Evolutionary conservation across 2,888 invertebrate species (phyloP).

Genomic region (Ptychoptera albimana): DNA sequence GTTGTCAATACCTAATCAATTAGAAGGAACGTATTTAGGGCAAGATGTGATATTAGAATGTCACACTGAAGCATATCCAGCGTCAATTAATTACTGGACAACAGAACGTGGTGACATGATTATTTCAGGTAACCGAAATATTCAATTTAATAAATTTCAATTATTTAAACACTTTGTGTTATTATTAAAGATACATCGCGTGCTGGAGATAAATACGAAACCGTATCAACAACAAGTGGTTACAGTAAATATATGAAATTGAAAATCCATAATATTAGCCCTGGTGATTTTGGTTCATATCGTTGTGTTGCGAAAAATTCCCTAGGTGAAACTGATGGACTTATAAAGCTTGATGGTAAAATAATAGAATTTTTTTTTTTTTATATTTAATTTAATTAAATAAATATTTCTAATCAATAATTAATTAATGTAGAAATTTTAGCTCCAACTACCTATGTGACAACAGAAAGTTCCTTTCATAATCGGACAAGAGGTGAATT

Average conservation of each 20-base stretch:
- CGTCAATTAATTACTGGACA: conserved; percentile 80
- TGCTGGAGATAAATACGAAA: conserved; percentile 67
- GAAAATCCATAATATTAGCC: conserved; percentile 56
- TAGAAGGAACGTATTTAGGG: conserved; percentile 67
- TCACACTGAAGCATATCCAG: conserved; percentile 71
- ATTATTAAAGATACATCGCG: conserved; percentile 34
- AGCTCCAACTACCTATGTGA: no score
- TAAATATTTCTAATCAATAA: no score
- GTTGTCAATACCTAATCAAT: conserved; percentile 73
- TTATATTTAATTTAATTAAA: no score
- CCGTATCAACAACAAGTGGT: conserved; percentile 55
- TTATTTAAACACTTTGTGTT: neutral
- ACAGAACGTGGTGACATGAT: conserved; percentile 73
- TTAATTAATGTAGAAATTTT: no score
- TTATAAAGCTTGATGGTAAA: conserved; percentile 67
- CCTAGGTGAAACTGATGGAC: conserved; percentile 64
- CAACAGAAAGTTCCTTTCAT: no score
- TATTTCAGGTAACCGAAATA: conserved; percentile 50
- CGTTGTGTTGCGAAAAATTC: conserved; percentile 75
- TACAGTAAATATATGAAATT: conserved; percentile 74
- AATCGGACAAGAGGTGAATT: no score
- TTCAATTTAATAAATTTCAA: neutral
- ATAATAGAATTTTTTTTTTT: conserved; percentile 4
- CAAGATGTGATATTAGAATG: conserved; percentile 70
- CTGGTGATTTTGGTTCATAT: conserved; percentile 62